Conservation (phyloP, 2,888 invertebrate genomes). For the Drepanosiphum platanoidis region DNA sequence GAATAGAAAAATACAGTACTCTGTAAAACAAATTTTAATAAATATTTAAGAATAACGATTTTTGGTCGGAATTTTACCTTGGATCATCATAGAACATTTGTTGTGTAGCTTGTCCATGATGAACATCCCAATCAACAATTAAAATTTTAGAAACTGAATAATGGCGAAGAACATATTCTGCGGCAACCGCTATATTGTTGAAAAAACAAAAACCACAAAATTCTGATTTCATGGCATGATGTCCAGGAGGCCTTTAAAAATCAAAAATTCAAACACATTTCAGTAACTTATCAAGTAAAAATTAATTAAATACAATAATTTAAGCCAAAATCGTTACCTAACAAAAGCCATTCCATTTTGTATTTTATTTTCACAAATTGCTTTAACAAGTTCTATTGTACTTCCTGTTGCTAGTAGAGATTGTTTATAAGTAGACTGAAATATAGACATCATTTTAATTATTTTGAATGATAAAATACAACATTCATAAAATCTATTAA, state of each 20-base stretch:
- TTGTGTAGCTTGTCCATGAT: constrained; percentile 95
- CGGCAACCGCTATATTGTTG: constrained; percentile 91
- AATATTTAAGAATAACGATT: background rate
- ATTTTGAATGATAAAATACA: background rate
- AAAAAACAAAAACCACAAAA: constrained; percentile 92
- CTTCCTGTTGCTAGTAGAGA: constrained; percentile 83
- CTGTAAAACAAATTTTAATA: constrained; percentile 69
- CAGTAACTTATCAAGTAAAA: background rate
- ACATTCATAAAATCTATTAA: background rate
- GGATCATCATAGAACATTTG: constrained; percentile 88
- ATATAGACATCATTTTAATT: too few species aligned
- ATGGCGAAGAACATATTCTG: constrained; percentile 78
- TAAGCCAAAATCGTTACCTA: constrained; percentile 66
- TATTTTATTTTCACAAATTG: constrained; percentile 74
- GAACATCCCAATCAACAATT: constrained; percentile 95
- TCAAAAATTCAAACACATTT: background rate
- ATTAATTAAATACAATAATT: constrained; percentile 9
- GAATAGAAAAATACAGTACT: constrained; percentile 95
- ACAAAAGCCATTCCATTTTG: constrained; percentile 88
- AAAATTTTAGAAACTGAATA: constrained; percentile 75
- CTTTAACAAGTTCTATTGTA: constrained; percentile 80
- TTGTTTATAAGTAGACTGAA: constrained; percentile 79
- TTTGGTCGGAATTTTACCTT: constrained; percentile 70
- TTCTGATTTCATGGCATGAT: constrained; percentile 89
- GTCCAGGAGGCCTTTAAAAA: constrained; percentile 81